These are phyloP conservation scores for Holothuria scabra DNA, from an alignment of 53 echinoderm and acorn worm species.

Conservation along the genomic window DNA sequence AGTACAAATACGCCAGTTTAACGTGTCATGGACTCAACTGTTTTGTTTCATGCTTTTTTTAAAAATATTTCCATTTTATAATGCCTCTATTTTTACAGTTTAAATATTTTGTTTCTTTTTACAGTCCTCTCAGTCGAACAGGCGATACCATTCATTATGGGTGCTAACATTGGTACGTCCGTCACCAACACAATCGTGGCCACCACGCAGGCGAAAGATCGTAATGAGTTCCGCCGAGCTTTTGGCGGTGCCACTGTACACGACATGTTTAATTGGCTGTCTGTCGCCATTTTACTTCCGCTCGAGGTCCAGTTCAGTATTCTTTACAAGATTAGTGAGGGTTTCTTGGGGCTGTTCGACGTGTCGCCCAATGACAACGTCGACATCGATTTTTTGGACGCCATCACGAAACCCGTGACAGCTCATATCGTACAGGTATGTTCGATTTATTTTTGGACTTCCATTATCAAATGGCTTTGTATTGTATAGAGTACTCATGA, in stretches of 20 bases:
- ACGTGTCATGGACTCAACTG: no score
- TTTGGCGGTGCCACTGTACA: slow-evolving; percentile 96
- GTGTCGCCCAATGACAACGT: slow-evolving; percentile 62
- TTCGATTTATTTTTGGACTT: not conserved
- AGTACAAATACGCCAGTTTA: no score
- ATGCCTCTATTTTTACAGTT: not conserved
- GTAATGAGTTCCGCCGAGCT: slow-evolving; percentile 91
- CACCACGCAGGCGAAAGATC: slow-evolving; percentile 73
- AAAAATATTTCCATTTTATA: not conserved
- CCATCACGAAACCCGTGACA: slow-evolving; percentile 92
- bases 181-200: slow-evolving; percentile 96
- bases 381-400: slow-evolving; percentile 85
- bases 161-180: slow-evolving; percentile 96
- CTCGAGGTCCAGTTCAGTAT: slow-evolving; percentile 74
- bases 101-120: not conserved
- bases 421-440: slow-evolving; percentile 77
- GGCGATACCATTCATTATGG: slow-evolving; percentile 94
- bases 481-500: no score
- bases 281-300: slow-evolving; percentile 80
- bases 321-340: slow-evolving; percentile 64
- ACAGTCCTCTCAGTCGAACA: slow-evolving; percentile 65
- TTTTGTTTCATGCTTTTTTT: not conserved
- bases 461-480: no score
- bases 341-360: slow-evolving; percentile 55
- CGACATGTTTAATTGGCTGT: slow-evolving; percentile 97